Evolutionary conservation across 1,140 invertebrate genomes (phyloP), one percentile per base, ranked within the genome.

Genomic region (Pristionchus pacificus): DNA sequence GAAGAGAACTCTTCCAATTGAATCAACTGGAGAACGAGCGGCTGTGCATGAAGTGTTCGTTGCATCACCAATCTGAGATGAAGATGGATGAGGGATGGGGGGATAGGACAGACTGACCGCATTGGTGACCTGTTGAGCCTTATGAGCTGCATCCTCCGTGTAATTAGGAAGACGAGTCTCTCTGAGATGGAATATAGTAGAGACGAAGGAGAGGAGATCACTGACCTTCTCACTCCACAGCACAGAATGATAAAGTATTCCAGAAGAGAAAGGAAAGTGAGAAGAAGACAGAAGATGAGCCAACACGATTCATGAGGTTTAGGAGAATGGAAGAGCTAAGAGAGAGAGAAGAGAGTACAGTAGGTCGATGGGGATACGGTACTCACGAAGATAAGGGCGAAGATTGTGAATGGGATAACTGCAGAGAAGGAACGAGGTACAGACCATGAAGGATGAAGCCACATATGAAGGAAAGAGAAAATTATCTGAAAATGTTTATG

Each of bases 391-490:
- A 83, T 57, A 15, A 65, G 59, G 49, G 80, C 68, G 60, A 82
- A 79, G 33, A 83, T 71, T 71, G 83, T 65, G 70, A 82, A 81
- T 19, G 80, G 80, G 30, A 80, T 57, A 25, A 78, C 76, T 14
- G 80, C 78, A 24, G 77, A 79, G 30, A 82, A 57, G 13, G 77
- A 78, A 55, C 80, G 77, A 1, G 80, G 80, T 14, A 82, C 80
- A 2, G 81, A 81, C 80, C 80, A 82, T 38, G 70, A 74, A 19
- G 77, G 77, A 64, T 81, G 79, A 58, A 80, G 70, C 76, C 76
- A 81, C 33, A 81, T 80, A 57, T 82, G 80, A 38, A 82, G 69
- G 77, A 79, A 82, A 15, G 74, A 79, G 25, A 60, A 69, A 49
- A 80, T 65, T 15, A 81, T 38, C 58, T 68, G 38, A 55, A 77